phyloP scores from a whole-genome alignment of 1,140 invertebrate species.

The Neocloeon triangulifer region DNA sequence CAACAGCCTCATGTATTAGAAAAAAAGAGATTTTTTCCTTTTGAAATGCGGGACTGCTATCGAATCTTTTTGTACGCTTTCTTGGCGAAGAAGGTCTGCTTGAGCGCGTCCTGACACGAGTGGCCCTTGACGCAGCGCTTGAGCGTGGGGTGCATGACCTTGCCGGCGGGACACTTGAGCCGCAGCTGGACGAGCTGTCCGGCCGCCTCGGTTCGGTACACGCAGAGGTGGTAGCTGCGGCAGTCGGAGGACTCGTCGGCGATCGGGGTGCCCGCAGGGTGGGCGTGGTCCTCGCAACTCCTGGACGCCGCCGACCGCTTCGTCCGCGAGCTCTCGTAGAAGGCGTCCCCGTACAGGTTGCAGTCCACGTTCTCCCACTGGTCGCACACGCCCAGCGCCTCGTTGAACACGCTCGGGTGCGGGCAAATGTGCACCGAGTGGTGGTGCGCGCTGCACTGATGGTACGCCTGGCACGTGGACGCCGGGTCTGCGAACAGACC shows the following conservation, averaged over 20 bases:
- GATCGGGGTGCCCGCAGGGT: not conserved
- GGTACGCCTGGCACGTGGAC: not conserved
- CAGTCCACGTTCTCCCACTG: slow-evolving; percentile 3
- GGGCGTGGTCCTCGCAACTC: not conserved
- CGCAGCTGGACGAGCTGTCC: not conserved
- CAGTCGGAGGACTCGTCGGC: not conserved
- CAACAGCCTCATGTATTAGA: too few species aligned
- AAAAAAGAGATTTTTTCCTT: too few species aligned
- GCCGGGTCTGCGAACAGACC: not conserved
- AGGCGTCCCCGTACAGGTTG: slow-evolving; percentile 1
- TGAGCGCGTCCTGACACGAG: too few species aligned
- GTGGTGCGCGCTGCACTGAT: not conserved
- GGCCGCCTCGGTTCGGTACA: not conserved
- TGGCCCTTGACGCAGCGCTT: not conserved
- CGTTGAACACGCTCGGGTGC: slow-evolving; percentile 4
- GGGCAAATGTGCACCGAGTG: slow-evolving; percentile 4
- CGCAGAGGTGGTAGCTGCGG: not conserved
- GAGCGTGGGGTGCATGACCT: not conserved
- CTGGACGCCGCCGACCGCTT: not conserved
- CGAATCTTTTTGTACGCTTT: too few species aligned
- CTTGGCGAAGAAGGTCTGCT: too few species aligned
- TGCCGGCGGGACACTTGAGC: not conserved
- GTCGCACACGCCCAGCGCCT: slow-evolving; percentile 2
- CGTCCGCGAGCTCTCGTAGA: not conserved
- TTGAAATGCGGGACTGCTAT: too few species aligned